Conservation (phyloP, 2,113 vertebrate species). For the Xyliphius kryptos region DNA sequence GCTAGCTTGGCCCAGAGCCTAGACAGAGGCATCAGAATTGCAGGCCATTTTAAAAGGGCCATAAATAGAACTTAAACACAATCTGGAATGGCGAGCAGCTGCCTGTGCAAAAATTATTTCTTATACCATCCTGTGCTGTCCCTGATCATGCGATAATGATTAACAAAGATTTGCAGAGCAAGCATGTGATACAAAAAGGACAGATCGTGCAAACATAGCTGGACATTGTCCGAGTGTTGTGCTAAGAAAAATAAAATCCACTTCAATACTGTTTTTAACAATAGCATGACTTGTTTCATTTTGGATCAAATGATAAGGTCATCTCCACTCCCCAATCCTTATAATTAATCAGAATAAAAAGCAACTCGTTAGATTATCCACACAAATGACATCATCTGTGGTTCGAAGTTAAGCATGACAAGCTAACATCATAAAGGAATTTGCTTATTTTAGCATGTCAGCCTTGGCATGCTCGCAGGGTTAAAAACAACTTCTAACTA, state of each 20-base stretch:
- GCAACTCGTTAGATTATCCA: neutral
- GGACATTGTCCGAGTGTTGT: neutral
- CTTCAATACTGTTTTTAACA: neutral
- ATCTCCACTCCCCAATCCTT: neutral
- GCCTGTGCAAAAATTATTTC: too few species aligned
- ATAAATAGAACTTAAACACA: too few species aligned
- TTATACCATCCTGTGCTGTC: too few species aligned
- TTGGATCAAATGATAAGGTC: too few species aligned
- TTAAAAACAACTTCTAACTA: conserved; percentile 50
- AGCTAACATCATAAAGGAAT: neutral
- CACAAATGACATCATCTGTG: too few species aligned
- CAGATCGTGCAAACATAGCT: conserved; percentile 11
- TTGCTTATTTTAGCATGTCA: conserved; percentile 9
- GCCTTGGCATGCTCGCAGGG: conserved; percentile 1
- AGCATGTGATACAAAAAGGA: neutral
- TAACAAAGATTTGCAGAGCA: neutral
- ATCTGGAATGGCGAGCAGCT: too few species aligned
- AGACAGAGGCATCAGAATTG: too few species aligned
- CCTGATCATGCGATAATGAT: too few species aligned
- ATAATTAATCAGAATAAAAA: neutral
- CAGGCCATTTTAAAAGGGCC: too few species aligned
- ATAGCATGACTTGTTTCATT: neutral
- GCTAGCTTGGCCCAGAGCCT: too few species aligned
- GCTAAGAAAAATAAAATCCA: neutral
- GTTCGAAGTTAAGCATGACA: neutral